These are phyloP conservation scores for Nephrocerus scutellatus DNA, from an alignment of 2,888 invertebrate genomes.

Conservation along the genomic window DNA sequence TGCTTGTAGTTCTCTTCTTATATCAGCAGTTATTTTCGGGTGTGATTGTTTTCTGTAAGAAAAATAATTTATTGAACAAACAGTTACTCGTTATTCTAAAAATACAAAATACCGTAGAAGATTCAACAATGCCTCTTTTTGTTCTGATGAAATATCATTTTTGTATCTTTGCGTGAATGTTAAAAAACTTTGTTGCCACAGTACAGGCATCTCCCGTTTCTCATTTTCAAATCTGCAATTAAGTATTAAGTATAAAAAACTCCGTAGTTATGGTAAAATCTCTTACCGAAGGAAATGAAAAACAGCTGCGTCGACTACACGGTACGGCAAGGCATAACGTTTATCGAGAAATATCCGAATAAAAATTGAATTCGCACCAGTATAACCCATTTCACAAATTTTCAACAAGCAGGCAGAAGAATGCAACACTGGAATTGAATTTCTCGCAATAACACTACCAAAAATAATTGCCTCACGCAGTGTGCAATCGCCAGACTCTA, in stretches of 20 bases:
- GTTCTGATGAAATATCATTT: conserved; percentile 87
- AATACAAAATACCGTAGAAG: conserved; percentile 54
- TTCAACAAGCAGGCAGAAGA: conserved; percentile 91
- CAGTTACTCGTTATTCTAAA: background rate
- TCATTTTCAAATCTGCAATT: conserved; percentile 71
- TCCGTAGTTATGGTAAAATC: conserved; percentile 9
- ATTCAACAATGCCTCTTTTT: conserved; percentile 76
- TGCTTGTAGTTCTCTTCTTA: conserved; percentile 77
- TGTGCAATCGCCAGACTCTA: conserved; percentile 87
- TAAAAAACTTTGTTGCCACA: conserved; percentile 94
- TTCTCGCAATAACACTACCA: conserved; percentile 82
- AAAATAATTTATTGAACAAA: conserved; percentile 8
- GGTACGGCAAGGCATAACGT: conserved; percentile 93
- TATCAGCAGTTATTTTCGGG: conserved; percentile 59
- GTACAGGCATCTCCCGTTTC: conserved; percentile 76
- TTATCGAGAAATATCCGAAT: conserved; percentile 91
- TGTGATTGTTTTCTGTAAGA: conserved; percentile 41
- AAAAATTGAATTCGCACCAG: conserved; percentile 93
- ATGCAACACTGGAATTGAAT: conserved; percentile 89
- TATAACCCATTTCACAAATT: conserved; percentile 96
- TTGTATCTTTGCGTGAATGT: conserved; percentile 95
- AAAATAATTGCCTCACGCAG: conserved; percentile 92
- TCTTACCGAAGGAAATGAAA: conserved; percentile 83
- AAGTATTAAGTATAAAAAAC: conserved; percentile 21
- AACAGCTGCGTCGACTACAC: conserved; percentile 90